Base-by-base conservation (phyloP, 2,113 vertebrate genomes). In the Edolisoma coerulescens region DNA sequence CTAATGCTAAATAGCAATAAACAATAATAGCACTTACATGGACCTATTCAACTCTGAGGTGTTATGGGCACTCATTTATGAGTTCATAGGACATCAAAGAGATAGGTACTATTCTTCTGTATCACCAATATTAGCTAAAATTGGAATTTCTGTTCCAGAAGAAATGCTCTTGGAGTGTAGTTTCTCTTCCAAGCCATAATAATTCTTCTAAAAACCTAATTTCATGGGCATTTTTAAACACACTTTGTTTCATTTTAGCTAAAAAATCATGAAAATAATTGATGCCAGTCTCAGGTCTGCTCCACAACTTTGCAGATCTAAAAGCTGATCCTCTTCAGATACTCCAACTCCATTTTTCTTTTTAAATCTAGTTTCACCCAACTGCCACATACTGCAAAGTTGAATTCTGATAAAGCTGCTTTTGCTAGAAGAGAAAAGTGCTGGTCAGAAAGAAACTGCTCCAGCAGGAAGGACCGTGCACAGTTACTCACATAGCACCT, bases 1-100 rank as follows among this genome's bases (percentile, higher is more conserved):
- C 77, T 87, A 85, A 92, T 50, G 37, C 39, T 87, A 94, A 95
- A 91, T 83, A 95, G 79, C 54, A 91, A 93, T 92, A 91, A 93
- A 92, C 84, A 95, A 70, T 89, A 89, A 92, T 74, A 87, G 67
- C 84, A 67, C 75, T 95, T 95, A 81, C 33, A 60, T 13, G 28
- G 63, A 83, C 59, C 91, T 91, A 59, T 69, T 85, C 84, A 89
- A 67, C 69, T 87, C 57, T 44, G 54, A 83, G 68, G 27, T 69
- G 33, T 77, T 87, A 82, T 1, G 78, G 73, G 28, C 32, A n/a
- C 28, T 76, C 84, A 80, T 88, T 76, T 67, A 59, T 41, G 71
- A 87, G 59, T 27, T 18, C 67, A 80, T 0, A 42, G 28, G 20
- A 85, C 47, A 67, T 63, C 49, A 61, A 22, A 56, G 47, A 80